Evolutionary conservation across 2,888 invertebrate species (phyloP).

Genomic region (Psococerastis gibbosa): DNA sequence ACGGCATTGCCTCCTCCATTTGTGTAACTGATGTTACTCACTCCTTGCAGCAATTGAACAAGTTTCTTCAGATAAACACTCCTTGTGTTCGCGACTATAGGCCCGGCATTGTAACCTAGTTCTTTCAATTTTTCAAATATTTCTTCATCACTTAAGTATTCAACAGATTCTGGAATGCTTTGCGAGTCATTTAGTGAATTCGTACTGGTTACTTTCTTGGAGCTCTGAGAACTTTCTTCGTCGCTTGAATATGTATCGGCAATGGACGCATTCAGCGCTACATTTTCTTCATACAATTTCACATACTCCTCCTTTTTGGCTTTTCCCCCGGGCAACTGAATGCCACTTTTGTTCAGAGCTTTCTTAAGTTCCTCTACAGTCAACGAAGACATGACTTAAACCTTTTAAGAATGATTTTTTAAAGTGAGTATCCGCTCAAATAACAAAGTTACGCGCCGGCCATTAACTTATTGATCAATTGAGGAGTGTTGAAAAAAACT

Average conservation of each 20-base stretch:
- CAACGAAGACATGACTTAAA: slow-evolving; percentile 3
- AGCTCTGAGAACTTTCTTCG: slow-evolving; percentile 1
- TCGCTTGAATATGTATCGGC: slow-evolving; percentile 6
- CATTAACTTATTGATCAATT: too few species aligned
- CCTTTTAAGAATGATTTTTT: background rate
- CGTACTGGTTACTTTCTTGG: slow-evolving; percentile 1
- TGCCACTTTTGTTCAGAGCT: background rate
- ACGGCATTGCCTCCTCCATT: background rate
- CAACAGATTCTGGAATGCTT: background rate
- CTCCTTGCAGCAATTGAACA: background rate
- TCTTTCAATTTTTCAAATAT: background rate
- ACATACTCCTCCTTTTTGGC: slow-evolving; percentile 7
- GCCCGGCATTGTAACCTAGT: slow-evolving; percentile 1
- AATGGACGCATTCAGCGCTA: background rate
- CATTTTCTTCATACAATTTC: slow-evolving; percentile 2
- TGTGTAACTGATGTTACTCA: background rate
- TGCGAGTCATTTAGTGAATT: background rate
- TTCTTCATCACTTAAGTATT: background rate
- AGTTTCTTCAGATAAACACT: slow-evolving; percentile 5
- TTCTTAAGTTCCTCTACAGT: slow-evolving; percentile 5
- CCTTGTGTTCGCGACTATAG: slow-evolving; percentile 1
- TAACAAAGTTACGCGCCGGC: too few species aligned
- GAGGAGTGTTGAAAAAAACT: too few species aligned
- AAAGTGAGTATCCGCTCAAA: too few species aligned
- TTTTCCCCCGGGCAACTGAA: background rate